Conservation (phyloP, 2,888 invertebrate species). For the Lumbricus terrestris region DNA sequence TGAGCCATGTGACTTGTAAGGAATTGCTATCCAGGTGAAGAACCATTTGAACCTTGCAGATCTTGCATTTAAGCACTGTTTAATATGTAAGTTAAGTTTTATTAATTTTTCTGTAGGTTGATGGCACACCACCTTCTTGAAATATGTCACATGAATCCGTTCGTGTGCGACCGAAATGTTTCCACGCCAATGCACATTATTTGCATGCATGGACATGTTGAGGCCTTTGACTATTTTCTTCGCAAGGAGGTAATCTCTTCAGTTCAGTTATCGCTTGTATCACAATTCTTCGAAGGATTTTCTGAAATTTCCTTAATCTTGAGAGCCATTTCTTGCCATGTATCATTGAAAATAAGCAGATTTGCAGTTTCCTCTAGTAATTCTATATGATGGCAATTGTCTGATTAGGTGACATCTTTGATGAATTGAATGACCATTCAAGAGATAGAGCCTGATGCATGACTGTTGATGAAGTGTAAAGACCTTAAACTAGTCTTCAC, state of each 20-base stretch:
- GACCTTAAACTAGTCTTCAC: too few species aligned
- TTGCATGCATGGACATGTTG: conserved; percentile 49
- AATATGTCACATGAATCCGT: conserved; percentile 41
- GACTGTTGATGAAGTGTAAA: too few species aligned
- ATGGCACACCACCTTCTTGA: conserved; percentile 47
- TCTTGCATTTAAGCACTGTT: background rate
- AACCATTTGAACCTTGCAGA: too few species aligned
- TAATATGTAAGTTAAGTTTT: background rate
- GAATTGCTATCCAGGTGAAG: background rate
- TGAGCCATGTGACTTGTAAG: background rate
- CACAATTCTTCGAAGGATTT: background rate
- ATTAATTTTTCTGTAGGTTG: conserved; percentile 38
- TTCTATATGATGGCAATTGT: background rate
- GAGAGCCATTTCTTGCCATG: background rate
- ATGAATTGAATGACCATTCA: background rate
- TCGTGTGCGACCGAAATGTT: conserved; percentile 42
- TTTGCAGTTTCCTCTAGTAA: background rate
- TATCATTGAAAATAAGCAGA: background rate
- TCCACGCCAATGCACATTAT: conserved; percentile 50
- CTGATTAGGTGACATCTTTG: background rate
- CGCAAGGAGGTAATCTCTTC: conserved; percentile 44
- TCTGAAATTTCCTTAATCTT: background rate
- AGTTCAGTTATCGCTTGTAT: background rate
- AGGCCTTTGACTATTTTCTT: conserved; percentile 49
- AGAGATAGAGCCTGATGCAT: too few species aligned